Evolutionary conservation across 2,797 vertebrate species (phyloP), one percentile per base, ranked within the genome.

Genomic region (Diglossa cyanea): DNA sequence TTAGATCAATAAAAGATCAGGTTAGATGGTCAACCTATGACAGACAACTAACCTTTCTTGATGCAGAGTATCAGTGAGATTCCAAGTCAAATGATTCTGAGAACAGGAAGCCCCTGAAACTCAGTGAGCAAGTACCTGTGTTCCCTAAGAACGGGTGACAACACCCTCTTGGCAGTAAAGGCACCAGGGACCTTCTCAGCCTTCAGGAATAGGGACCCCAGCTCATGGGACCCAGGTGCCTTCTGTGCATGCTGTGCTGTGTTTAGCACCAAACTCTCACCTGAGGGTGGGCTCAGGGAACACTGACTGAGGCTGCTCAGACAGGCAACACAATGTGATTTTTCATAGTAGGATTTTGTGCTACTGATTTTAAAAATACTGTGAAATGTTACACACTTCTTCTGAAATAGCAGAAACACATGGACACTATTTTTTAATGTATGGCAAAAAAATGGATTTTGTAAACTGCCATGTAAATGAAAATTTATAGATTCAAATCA

Each of bases 251-350:
- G 14, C 4, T 1, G 45, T 1, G 45, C 13, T 9, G 28, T 10
- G 30, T 8, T 77, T 1, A 20, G 39, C 7, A 40, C 16, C 44
- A 5, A 8, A 21, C 1, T 7, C 11, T 23, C 12, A 3, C 2
- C 1, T 11, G 28, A 57, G 50, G 19, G 13, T 0, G 18, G 47
- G 35, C 53, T 58, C 19, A 7, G 53, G 26, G 54, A 77, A 44
- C 6, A 12, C 61, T 25, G 24, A 30, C 68, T 2, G 24, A 40
- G 30, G 58, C 26, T 62, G 71, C 35, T 20, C 66, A 57, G 13
- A 9, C 11, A 28, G 0, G 28, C 14, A 33, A 2, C 0, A 2
- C 1, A 0, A 79, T 4, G 31, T 0, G 2, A 23, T 24, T 83
- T 58, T 14, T 51, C 61, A 33, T 1, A 8, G 39, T 0, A 45